A percentile compares a stretch with the other conserved stretches of the same genome.
Evolutionary conservation across 1,140 invertebrate species (phyloP).

Genomic region (Neodiprion virginianus): DNA sequence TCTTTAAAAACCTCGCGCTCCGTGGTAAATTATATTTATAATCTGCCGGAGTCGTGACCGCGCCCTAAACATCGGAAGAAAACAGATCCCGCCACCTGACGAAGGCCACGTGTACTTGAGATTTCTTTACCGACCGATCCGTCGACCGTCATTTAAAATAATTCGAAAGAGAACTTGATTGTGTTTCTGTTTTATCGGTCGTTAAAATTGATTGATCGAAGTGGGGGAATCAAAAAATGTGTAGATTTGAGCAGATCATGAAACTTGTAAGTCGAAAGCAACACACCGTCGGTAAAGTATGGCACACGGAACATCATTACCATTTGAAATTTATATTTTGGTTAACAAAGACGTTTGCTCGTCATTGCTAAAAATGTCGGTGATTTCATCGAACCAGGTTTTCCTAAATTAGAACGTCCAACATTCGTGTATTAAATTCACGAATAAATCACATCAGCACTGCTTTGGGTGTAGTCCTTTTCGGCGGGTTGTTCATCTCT

Average conservation of each 20-base stretch:
- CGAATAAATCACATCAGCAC: too few species aligned
- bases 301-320: background rate
- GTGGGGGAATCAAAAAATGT: background rate
- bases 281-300: background rate
- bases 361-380: background rate
- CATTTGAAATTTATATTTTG: background rate
- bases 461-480: too few species aligned
- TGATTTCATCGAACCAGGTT: background rate
- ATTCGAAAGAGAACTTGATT: too few species aligned
- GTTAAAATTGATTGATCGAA: background rate
- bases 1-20: background rate
- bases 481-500: too few species aligned
- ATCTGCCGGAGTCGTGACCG: background rate
- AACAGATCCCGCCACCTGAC: background rate
- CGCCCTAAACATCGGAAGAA: background rate
- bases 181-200: background rate
- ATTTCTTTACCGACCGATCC: background rate
- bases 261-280: background rate
- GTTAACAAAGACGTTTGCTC: background rate
- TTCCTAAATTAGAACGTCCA: background rate
- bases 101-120: background rate
- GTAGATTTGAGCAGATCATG: background rate
- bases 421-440: too few species aligned
- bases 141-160: background rate
- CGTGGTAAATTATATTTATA: background rate